Conservation (phyloP, 2,888 invertebrate species). For the Belgica antarctica region DNA sequence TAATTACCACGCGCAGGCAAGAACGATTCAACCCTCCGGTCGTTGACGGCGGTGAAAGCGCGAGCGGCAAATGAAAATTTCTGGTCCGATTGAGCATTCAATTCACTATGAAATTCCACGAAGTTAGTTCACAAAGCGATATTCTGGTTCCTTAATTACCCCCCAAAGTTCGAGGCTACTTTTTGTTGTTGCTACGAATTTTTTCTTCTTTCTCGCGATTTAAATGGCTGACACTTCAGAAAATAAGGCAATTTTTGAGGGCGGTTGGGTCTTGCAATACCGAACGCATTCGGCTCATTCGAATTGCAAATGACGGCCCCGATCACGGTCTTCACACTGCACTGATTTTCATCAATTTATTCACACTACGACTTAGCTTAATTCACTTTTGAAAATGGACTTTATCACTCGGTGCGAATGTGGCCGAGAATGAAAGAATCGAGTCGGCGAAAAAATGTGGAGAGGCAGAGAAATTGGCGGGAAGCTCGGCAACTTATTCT, state of each 20-base stretch:
- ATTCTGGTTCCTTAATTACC: slow-evolving; percentile 43
- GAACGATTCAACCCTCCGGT: slow-evolving; percentile 19
- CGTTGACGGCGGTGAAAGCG: too few relatives aligned
- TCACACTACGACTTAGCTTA: not conserved
- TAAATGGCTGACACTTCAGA: slow-evolving; percentile 38
- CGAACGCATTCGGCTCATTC: not conserved
- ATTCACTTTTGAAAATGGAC: slow-evolving; percentile 20
- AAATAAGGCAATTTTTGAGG: not conserved
- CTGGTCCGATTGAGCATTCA: slow-evolving; percentile 28
- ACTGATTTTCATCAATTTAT: slow-evolving; percentile 35
- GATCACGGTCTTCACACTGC: not conserved
- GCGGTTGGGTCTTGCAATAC: not conserved
- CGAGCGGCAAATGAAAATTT: not conserved
- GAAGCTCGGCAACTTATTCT: slow-evolving; percentile 27
- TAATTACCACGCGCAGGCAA: not conserved
- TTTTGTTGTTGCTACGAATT: slow-evolving; percentile 39
- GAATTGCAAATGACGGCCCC: slow-evolving; percentile 20
- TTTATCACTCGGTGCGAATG: slow-evolving; percentile 36
- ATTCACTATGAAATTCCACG: not conserved
- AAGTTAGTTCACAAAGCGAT: not conserved
- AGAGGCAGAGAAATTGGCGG: slow-evolving; percentile 42
- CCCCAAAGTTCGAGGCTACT: slow-evolving; percentile 26
- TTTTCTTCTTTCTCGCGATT: slow-evolving; percentile 37
- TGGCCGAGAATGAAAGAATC: slow-evolving; percentile 37
- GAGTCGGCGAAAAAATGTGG: slow-evolving; percentile 28